Conservation (phyloP, 2,113 vertebrate genomes). For the Peromyscus polionotus region DNA sequence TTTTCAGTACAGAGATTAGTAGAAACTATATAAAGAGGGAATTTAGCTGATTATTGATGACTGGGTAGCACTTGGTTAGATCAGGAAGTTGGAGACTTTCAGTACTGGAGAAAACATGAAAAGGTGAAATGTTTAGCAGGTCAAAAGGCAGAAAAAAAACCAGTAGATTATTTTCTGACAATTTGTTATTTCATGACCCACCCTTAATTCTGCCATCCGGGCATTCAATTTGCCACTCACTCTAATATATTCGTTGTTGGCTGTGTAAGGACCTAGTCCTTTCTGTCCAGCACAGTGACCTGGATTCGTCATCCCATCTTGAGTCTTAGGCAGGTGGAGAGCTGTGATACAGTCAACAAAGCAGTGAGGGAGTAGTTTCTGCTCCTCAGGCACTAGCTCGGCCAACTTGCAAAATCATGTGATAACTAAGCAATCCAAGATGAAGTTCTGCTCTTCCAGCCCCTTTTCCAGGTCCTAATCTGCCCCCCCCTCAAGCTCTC, state of each 20-base stretch:
- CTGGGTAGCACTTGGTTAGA: neutral
- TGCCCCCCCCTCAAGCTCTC: neutral
- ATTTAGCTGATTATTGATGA: neutral
- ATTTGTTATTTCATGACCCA: no score
- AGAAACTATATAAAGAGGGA: neutral
- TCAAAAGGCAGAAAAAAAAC: neutral
- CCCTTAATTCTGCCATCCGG: neutral
- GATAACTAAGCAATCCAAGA: neutral
- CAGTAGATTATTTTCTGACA: neutral
- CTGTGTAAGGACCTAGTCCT: rapidly evolving
- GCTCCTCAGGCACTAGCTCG: neutral
- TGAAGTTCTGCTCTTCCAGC: neutral
- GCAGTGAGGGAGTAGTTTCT: neutral
- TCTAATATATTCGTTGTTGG: no score
- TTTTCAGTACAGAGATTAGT: neutral
- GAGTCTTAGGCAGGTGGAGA: no score
- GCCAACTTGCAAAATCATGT: rapidly evolving
- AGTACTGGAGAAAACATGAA: neutral
- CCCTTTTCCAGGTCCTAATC: neutral
- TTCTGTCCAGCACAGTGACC: neutral
- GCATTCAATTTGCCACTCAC: no score
- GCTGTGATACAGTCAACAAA: rapidly evolving
- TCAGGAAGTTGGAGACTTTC: neutral
- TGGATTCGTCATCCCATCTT: neutral
- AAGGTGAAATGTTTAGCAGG: neutral